These are phyloP conservation scores for Allolobophora icterica DNA, from an alignment of 2,888 invertebrate genomes.

Conservation along the genomic window DNA sequence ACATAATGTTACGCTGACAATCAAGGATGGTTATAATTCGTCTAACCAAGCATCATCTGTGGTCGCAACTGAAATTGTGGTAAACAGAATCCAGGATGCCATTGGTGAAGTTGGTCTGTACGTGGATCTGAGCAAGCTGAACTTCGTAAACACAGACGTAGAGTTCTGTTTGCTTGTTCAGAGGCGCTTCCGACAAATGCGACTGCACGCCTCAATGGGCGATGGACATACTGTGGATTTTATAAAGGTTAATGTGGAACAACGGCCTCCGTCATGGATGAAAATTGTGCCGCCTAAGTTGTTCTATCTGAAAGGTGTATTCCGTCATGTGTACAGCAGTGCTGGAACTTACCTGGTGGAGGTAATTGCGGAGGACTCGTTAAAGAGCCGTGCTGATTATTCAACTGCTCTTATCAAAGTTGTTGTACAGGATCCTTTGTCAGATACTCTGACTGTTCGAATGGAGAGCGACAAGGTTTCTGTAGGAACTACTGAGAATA, in stretches of 20 bases:
- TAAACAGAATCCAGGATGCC: conserved; percentile 2
- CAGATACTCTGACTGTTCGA: neutral
- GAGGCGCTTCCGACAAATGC: neutral
- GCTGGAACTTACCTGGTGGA: neutral
- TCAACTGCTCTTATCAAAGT: neutral
- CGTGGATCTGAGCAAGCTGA: neutral
- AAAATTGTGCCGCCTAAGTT: neutral
- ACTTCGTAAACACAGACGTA: neutral
- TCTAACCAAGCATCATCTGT: neutral
- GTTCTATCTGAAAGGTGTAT: neutral
- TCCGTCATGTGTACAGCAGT: neutral
- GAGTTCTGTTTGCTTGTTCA: neutral
- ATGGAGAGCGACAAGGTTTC: no score
- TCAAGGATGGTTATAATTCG: neutral
- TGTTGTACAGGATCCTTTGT: neutral
- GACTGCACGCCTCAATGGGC: conserved; percentile 1
- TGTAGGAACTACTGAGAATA: no score
- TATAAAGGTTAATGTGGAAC: neutral
- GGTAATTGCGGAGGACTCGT: neutral
- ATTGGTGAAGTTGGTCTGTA: neutral
- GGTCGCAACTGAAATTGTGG: neutral
- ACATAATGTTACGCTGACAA: neutral
- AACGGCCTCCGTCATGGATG: neutral
- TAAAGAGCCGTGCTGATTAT: conserved; percentile 4
- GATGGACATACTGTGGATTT: neutral